phyloP scores from a whole-genome alignment of 2,113 vertebrate species.

The Uropsilus gracilis region DNA sequence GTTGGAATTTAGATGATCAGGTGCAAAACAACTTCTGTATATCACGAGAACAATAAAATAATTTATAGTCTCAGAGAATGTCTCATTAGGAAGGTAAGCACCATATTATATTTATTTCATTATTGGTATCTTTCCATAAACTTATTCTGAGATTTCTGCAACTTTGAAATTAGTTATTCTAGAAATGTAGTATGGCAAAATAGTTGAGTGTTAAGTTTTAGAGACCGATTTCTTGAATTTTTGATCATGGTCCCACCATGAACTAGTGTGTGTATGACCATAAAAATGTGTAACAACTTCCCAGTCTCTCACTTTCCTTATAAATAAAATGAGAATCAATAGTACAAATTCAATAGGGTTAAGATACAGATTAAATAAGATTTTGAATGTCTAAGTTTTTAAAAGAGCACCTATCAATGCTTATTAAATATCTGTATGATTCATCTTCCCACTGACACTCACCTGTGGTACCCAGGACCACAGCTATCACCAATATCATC shows the following conservation, averaged over 20 bases:
- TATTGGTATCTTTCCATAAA: not conserved
- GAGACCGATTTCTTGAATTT: not conserved
- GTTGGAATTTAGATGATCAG: not conserved
- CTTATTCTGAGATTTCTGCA: not conserved
- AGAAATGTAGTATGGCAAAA: not conserved
- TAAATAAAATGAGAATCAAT: not conserved
- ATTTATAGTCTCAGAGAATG: not conserved
- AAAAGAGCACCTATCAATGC: not conserved
- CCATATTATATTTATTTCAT: not conserved
- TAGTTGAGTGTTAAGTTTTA: not conserved
- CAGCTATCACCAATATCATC: not conserved
- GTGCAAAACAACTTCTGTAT: not conserved
- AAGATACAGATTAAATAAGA: not conserved
- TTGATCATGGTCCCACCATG: not conserved
- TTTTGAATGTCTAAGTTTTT: not conserved
- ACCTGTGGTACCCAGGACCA: constrained; percentile 47
- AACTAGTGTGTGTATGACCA: not conserved
- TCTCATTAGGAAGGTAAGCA: not conserved
- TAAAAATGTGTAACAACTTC: not conserved
- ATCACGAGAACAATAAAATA: not conserved
- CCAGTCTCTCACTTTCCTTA: not conserved
- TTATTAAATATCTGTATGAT: not conserved
- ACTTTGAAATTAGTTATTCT: not conserved
- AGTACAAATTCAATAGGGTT: not conserved
- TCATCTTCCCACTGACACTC: not conserved